phyloP scores from a whole-genome alignment of 2,888 invertebrate species.

The Meteorus colon region DNA sequence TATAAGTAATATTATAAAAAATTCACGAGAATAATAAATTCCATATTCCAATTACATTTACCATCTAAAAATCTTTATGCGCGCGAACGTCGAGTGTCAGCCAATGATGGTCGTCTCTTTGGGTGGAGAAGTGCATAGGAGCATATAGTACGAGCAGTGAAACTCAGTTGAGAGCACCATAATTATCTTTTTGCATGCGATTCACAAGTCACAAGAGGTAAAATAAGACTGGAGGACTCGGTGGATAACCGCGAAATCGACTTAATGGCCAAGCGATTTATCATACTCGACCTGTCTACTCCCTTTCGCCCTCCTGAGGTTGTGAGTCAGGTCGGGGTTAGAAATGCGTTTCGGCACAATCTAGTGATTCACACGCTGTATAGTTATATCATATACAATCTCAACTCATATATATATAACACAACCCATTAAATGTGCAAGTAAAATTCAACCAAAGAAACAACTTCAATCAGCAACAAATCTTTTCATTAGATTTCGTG shows the following conservation, averaged over 20 bases:
- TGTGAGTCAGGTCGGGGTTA: constrained; percentile 29
- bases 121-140: not conserved
- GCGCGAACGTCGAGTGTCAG: not conserved
- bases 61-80: not conserved
- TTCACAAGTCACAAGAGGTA: constrained; percentile 27
- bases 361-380: constrained; percentile 13
- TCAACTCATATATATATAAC: not conserved
- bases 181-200: constrained; percentile 68
- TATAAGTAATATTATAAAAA: not conserved
- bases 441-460: no score
- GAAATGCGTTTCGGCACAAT: constrained; percentile 32
- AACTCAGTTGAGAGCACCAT: constrained; percentile 36
- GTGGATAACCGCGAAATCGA: constrained; percentile 65
- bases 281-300: constrained; percentile 58
- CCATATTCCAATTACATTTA: not conserved
- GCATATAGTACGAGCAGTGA: not conserved
- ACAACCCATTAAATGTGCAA: not conserved
- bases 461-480: no score
- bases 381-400: not conserved
- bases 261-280: constrained; percentile 65
- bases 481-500: no score
- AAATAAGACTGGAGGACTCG: constrained; percentile 40
- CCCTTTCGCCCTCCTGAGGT: constrained; percentile 21
- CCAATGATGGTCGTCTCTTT: not conserved
- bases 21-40: not conserved